A percentile compares a stretch with the other conserved stretches of the same genome.
These are phyloP conservation scores for Aromia moschata DNA, from an alignment of 2,888 invertebrate species.

Conservation along the genomic window DNA sequence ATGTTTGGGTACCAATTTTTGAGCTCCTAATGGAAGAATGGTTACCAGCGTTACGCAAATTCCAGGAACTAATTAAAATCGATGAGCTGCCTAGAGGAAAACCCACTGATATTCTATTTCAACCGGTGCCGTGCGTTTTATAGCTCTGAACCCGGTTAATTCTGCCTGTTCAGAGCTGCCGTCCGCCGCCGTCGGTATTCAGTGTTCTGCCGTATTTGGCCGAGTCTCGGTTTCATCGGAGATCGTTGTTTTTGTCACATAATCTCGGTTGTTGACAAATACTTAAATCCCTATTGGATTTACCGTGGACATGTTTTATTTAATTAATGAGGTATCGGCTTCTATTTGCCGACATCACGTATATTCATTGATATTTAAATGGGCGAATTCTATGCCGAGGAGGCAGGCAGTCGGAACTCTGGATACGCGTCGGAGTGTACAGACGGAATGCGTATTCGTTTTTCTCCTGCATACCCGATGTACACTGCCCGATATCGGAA, in stretches of 20 bases:
- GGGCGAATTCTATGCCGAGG: slow-evolving; percentile 43
- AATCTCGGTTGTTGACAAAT: slow-evolving; percentile 61
- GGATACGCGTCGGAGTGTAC: slow-evolving; percentile 42
- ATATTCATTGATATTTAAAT: slow-evolving; percentile 56
- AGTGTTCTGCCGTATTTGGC: slow-evolving; percentile 58
- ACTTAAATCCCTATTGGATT: slow-evolving; percentile 59
- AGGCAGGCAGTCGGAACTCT: slow-evolving; percentile 39
- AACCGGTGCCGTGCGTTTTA: slow-evolving; percentile 50
- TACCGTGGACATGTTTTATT: slow-evolving; percentile 58
- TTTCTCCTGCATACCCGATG: slow-evolving; percentile 24
- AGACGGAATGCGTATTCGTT: slow-evolving; percentile 41
- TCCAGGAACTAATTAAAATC: neutral
- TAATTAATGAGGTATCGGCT: slow-evolving; percentile 58
- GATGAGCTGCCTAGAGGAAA: slow-evolving; percentile 10
- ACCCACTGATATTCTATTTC: slow-evolving; percentile 41
- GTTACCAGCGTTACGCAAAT: neutral
- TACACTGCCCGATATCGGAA: slow-evolving; percentile 25
- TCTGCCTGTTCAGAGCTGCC: slow-evolving; percentile 46
- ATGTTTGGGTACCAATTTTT: too few relatives aligned
- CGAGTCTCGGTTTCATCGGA: slow-evolving; percentile 53
- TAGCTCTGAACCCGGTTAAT: slow-evolving; percentile 49
- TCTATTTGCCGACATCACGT: slow-evolving; percentile 52
- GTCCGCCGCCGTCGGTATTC: slow-evolving; percentile 51
- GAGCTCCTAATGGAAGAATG: neutral
- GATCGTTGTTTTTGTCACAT: slow-evolving; percentile 59